Base-by-base conservation (phyloP, 1,140 invertebrate genomes). In the Pinna nobilis region DNA sequence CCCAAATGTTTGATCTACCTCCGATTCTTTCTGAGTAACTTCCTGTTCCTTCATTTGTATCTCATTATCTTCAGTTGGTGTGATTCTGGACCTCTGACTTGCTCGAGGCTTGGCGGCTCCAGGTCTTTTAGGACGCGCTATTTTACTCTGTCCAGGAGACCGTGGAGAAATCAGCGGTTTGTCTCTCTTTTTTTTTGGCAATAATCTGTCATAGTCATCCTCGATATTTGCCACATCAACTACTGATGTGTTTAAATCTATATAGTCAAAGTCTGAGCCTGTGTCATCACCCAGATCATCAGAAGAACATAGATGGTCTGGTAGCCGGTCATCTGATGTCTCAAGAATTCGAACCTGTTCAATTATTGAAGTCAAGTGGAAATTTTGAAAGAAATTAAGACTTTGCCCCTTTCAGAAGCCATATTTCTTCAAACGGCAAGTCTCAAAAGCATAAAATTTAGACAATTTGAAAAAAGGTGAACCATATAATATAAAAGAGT, bases 31-130 rank as follows among this genome's bases (percentile, higher is more conserved):
- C 41, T 33, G 39, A n/a, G 35, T 23, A 6, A 49, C 15, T 30
- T 11, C 28, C 20, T 23, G 18, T 25, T 44, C 30, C 9, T 63
- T 33, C 18, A 32, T 47, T 35, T 7, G 15, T 1, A 23, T 28
- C 23, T 64, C 18, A 53, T 15, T 13, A 20, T 64, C 37, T 15
- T 32, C 18, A 28, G 47, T 23, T 13, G 3, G n/a, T 20, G 33
- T 57, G 13, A 50, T 32, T 2, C 59, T 51, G 23, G 18, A n/a
- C 1, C 30, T 25, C n/a, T 63, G 25, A 15, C 61, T 50, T n/a
- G 51, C 28, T 28, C 74, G 55, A 20, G 50, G 47, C 49, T 63
- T 59, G n/a, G 74, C 74, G 37, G 61, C 74, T 37, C 61, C 39
- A n/a, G 74, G 74, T 23, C 74, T 35, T 7, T 61, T 74, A 20